phyloP scores from a whole-genome alignment of 2,113 vertebrate genomes.

The Bubalus kerabau region DNA sequence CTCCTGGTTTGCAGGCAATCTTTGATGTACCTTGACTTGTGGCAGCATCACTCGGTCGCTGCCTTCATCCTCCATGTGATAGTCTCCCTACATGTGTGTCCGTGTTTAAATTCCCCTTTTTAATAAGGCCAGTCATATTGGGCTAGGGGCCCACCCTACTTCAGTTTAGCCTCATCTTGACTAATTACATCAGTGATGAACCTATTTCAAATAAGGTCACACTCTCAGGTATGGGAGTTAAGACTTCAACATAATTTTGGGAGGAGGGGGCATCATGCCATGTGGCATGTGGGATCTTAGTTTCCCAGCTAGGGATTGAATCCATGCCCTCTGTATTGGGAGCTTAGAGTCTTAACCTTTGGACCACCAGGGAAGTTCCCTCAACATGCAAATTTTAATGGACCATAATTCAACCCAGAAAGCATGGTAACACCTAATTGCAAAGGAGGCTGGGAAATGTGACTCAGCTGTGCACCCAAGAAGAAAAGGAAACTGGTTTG shows the following conservation, averaged over 20 bases:
- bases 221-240: background rate
- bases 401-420: background rate
- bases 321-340: background rate
- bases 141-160: background rate
- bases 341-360: background rate
- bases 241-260: background rate
- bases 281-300: background rate
- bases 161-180: background rate
- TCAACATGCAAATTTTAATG: background rate
- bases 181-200: background rate
- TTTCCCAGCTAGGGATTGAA: background rate
- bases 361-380: background rate
- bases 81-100: background rate
- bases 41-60: background rate
- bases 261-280: background rate
- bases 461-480: background rate
- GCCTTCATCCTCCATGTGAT: background rate
- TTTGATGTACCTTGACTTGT: background rate
- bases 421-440: background rate
- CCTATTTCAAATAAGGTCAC: background rate
- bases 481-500: background rate
- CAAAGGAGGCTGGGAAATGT: background rate
- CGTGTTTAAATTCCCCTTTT: background rate
- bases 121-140: background rate
- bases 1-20: rapidly evolving